Evolutionary conservation across 2,113 vertebrate genomes (phyloP).

Genomic region (Sorex araneus): DNA sequence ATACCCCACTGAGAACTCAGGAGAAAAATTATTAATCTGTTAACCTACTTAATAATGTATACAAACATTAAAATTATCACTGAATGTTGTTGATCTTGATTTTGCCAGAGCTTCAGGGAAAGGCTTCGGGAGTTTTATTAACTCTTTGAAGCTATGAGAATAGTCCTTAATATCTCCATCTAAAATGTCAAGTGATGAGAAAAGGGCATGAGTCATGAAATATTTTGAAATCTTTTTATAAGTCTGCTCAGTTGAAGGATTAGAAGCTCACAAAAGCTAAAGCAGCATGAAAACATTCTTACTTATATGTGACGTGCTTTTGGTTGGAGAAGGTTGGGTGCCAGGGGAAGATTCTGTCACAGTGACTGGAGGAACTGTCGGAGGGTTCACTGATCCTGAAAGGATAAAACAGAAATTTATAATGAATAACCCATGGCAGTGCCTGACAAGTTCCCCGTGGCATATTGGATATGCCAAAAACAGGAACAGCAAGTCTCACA

Average conservation of each 20-base stretch:
- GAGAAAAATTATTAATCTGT: conserved; percentile 1
- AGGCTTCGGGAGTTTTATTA: conserved; percentile 26
- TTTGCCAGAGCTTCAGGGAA: conserved; percentile 43
- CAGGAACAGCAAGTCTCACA: too few relatives aligned
- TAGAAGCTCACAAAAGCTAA: conserved; percentile 19
- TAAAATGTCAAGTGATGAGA: conserved; percentile 28
- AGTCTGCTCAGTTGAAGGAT: conserved; percentile 22
- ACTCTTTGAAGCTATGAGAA: conserved; percentile 25
- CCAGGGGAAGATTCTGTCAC: neutral
- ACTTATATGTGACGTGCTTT: neutral
- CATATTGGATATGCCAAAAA: too few relatives aligned
- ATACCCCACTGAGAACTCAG: conserved; percentile 37
- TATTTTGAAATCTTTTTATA: neutral
- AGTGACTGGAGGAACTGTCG: neutral
- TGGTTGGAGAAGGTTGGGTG: neutral
- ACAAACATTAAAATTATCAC: conserved; percentile 34
- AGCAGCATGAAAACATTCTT: conserved; percentile 44
- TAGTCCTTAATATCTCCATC: neutral
- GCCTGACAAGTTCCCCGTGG: too few relatives aligned
- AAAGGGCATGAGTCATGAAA: neutral
- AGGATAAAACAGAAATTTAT: conserved; percentile 17
- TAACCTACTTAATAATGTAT: conserved; percentile 66
- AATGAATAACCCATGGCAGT: neutral
- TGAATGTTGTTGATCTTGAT: conserved; percentile 33
- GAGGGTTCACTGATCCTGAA: conserved; percentile 16